A percentile compares a stretch with the other conserved stretches of the same genome.
phyloP scores from a whole-genome alignment of 2,797 vertebrate genomes.

The Eremophila alpestris region DNA sequence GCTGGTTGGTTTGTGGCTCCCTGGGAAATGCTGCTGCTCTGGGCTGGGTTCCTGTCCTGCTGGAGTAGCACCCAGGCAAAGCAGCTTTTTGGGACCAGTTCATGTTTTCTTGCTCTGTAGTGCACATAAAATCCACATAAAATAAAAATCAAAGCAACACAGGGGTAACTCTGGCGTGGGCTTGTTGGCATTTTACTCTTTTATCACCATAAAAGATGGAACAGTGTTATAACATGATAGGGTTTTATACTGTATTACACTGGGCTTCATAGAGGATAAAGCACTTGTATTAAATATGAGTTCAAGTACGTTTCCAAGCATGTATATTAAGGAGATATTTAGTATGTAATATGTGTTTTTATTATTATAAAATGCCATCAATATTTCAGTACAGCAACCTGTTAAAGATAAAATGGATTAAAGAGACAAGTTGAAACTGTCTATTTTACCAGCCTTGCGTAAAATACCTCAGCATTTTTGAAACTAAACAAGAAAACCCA shows the following conservation, averaged over 20 bases:
- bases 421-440: background rate
- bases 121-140: background rate
- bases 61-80: background rate
- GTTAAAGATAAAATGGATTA: background rate
- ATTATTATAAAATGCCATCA: background rate
- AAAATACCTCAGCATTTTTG: background rate
- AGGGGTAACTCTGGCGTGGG: background rate
- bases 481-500: background rate
- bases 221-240: background rate
- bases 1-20: background rate
- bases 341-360: background rate
- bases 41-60: background rate
- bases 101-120: rapidly evolving
- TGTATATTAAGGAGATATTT: background rate
- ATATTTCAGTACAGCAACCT: background rate
- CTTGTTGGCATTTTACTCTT: background rate
- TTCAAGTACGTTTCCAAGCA: background rate
- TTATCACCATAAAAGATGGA: background rate
- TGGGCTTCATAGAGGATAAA: background rate
- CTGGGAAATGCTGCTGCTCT: background rate
- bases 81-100: background rate
- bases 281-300: background rate
- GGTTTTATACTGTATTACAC: background rate
- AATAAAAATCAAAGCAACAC: background rate
- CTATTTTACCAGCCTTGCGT: background rate